Evolutionary conservation across 1,140 invertebrate species (phyloP).

Genomic region (Panagrolaimus sp.): DNA sequence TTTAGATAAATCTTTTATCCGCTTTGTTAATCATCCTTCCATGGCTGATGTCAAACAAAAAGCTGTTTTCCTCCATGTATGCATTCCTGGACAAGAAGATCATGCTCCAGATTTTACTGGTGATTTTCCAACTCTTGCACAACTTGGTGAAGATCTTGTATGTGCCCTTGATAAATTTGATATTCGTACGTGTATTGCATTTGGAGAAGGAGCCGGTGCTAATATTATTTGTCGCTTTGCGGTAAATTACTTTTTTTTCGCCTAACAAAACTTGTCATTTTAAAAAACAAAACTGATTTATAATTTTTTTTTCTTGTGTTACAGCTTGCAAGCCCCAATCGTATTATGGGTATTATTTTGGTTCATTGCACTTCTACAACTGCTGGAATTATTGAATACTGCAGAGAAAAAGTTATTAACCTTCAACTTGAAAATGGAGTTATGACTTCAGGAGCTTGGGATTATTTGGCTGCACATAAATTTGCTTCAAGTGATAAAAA

Average conservation of each 20-base stretch:
- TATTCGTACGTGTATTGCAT: constrained; percentile 68
- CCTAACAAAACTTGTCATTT: not conserved
- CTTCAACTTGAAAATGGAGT: constrained; percentile 65
- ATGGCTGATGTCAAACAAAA: constrained; percentile 78
- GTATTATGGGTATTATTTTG: constrained; percentile 68
- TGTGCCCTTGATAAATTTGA: constrained; percentile 74
- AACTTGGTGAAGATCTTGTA: constrained; percentile 75
- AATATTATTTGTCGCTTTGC: constrained; percentile 80
- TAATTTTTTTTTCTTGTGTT: constrained; percentile 22
- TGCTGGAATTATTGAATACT: constrained; percentile 74
- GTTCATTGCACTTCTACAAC: constrained; percentile 82
- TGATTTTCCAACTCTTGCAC: constrained; percentile 76
- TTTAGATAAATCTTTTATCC: constrained; percentile 61
- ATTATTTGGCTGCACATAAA: constrained; percentile 79
- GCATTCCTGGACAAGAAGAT: constrained; percentile 77
- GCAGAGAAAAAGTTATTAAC: constrained; percentile 75
- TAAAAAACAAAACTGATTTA: too few species aligned
- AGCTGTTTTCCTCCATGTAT: constrained; percentile 79
- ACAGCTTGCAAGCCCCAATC: constrained; percentile 68
- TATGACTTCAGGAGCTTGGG: constrained; percentile 72
- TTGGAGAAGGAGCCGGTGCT: constrained; percentile 81
- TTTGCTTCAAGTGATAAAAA: constrained; percentile 77
- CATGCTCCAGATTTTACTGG: constrained; percentile 68
- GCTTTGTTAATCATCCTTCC: constrained; percentile 69
- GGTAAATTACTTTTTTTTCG: constrained; percentile 44